Base-by-base conservation (phyloP, 2,888 invertebrate species). In the Agonopterix subpropinquella region DNA sequence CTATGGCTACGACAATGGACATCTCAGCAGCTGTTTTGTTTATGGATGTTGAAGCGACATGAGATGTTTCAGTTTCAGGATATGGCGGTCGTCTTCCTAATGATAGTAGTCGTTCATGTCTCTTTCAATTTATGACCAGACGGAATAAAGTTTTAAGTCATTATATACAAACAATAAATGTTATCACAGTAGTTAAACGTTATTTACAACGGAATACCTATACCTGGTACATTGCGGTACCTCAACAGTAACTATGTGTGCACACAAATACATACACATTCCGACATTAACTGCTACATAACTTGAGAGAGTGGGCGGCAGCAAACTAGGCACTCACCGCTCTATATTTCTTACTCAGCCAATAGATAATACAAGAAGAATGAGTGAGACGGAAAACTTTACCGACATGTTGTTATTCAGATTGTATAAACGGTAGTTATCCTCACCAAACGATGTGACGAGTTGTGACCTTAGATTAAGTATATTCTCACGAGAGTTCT, bases 301-400 rank as follows among this genome's bases (percentile, higher is more conserved):
- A 64, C 68, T 62, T 61, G 63, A 55, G 56, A 71, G 82, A 81
- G 75, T 81, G 80, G 80, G 75, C 56, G 57, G 61, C 61, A 62
- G 64, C 63, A 65, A 55, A 62, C 62, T 61, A 66, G 62, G 56
- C 66, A 70, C 60, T 65, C 63, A 65, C 53, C 55, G 57, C 55
- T 53, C 55, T 55, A 54, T 68, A 63, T 67, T 59, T 56, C 69
- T 65, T 58, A 59, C 71, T 80, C 77, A 69, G 58, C 66, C 64
- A 56, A 46, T 51, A 52, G 51, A 52, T 53, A 15, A 47, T 41
- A 53, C 56, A 44, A 44, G 50, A 55, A 15, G 70, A 52, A 57
- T 44, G 70, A 79, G 53, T 47, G 70, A 62, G 78, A 78, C 57
- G 51, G 59, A 55, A 47, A 44, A 44, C 49, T 51, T 51, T 57